A percentile compares a stretch with the other conserved stretches of the same genome.
phyloP scores from a whole-genome alignment of 2,797 vertebrate species.

The Avahi laniger region DNA sequence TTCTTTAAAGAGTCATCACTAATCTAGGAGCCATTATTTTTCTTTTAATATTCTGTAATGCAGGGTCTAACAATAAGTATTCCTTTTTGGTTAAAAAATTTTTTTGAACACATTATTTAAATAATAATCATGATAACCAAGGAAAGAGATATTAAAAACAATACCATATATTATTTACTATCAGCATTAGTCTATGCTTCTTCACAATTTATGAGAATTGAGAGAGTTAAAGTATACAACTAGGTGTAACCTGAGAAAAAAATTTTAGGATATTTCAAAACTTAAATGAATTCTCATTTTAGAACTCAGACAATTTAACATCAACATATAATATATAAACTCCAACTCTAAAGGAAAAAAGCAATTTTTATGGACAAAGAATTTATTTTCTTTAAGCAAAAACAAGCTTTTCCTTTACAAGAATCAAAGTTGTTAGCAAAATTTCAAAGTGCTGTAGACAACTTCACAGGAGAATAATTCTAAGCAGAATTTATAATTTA shows the following conservation, averaged over 20 bases:
- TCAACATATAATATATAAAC: neutral
- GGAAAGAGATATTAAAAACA: conserved; percentile 10
- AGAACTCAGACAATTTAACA: conserved; percentile 16
- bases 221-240: neutral
- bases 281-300: conserved; percentile 5
- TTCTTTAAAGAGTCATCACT: neutral
- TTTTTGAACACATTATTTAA: neutral
- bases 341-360: neutral
- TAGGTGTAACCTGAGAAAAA: neutral
- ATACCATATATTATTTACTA: neutral
- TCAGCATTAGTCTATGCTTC: conserved; percentile 10
- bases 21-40: neutral
- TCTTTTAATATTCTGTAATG: neutral
- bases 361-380: conserved; percentile 26
- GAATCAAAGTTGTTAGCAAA: conserved; percentile 23
- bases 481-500: conserved; percentile 39
- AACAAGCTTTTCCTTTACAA: neutral
- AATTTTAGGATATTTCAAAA: conserved; percentile 47
- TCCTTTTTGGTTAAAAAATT: neutral
- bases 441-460: neutral
- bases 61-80: neutral
- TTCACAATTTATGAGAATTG: conserved; percentile 27
- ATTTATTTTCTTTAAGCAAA: conserved; percentile 44
- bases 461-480: conserved; percentile 15
- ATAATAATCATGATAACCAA: neutral